Percentiles rank a stretch among this genome's conserved stretches.
Evolutionary conservation across 1,140 invertebrate genomes (phyloP).

Genomic region (Cyclina sinensis): DNA sequence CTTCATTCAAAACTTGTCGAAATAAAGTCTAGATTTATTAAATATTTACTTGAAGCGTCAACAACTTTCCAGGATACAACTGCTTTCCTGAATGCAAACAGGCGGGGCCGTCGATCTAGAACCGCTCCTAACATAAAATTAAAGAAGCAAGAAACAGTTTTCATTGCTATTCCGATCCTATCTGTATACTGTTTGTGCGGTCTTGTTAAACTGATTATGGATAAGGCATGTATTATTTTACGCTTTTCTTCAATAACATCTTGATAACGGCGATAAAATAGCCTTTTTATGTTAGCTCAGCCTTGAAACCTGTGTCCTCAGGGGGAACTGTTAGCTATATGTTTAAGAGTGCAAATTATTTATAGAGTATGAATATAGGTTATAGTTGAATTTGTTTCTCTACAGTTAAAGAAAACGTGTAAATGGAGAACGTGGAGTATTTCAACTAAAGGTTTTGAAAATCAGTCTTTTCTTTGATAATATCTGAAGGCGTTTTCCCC

Average conservation of each 20-base stretch:
- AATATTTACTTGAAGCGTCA: no score
- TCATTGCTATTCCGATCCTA: background rate
- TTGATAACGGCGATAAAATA: background rate
- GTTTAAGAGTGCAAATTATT: background rate
- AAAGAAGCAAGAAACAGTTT: conserved; percentile 14
- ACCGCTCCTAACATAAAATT: background rate
- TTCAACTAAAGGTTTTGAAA: no score
- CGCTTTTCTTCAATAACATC: background rate
- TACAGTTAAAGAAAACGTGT: no score
- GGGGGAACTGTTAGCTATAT: background rate
- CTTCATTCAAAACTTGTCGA: no score
- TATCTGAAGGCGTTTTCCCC: no score
- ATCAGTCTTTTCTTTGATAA: no score
- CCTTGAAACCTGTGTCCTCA: background rate
- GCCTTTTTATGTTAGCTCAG: background rate
- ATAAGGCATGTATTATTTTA: conserved; percentile 26
- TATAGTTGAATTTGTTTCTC: no score
- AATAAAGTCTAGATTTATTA: no score
- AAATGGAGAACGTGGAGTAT: no score
- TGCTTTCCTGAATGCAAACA: no score
- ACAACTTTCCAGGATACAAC: no score
- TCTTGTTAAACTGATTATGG: background rate
- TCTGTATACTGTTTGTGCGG: background rate
- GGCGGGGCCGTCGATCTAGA: background rate
- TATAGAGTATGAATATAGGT: background rate